Percentiles rank a stretch among this genome's conserved stretches.
phyloP scores from a whole-genome alignment of 2,797 vertebrate species.

The Myotis planiceps region DNA sequence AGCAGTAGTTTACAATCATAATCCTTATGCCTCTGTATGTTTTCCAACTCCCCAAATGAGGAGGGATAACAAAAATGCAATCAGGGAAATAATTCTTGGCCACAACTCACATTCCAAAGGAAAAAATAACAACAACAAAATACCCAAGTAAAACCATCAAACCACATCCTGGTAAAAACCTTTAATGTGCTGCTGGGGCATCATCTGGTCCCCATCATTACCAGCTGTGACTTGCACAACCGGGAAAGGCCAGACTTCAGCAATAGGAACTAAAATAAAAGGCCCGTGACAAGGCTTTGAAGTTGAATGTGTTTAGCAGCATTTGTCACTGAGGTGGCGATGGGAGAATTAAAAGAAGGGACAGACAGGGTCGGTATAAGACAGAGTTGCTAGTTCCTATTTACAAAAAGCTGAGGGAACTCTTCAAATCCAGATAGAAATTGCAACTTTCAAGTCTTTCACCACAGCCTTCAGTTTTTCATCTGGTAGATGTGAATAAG shows the following conservation, averaged over 20 bases:
- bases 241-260: conserved; percentile 68
- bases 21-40: conserved; percentile 35
- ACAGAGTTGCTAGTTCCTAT: neutral
- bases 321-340: conserved; percentile 65
- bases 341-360: conserved; percentile 58
- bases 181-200: conserved; percentile 73
- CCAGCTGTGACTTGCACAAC: conserved; percentile 75
- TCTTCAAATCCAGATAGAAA: conserved; percentile 29
- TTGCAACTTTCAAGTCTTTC: conserved; percentile 2
- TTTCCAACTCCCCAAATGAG: conserved; percentile 58
- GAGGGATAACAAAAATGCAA: conserved; percentile 64
- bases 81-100: conserved; percentile 69
- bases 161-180: conserved; percentile 80
- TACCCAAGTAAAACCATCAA: conserved; percentile 77
- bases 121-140: conserved; percentile 80
- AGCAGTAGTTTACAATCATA: conserved; percentile 26
- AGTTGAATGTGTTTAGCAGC: conserved; percentile 70
- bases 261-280: conserved; percentile 73
- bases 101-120: conserved; percentile 76
- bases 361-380: neutral
- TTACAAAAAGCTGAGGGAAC: conserved; percentile 11
- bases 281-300: conserved; percentile 65
- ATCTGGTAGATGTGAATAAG: neutral
- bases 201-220: conserved; percentile 80
- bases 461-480: neutral